Evolutionary conservation across 2,888 invertebrate species (phyloP).

Genomic region (Lithosia quadra): DNA sequence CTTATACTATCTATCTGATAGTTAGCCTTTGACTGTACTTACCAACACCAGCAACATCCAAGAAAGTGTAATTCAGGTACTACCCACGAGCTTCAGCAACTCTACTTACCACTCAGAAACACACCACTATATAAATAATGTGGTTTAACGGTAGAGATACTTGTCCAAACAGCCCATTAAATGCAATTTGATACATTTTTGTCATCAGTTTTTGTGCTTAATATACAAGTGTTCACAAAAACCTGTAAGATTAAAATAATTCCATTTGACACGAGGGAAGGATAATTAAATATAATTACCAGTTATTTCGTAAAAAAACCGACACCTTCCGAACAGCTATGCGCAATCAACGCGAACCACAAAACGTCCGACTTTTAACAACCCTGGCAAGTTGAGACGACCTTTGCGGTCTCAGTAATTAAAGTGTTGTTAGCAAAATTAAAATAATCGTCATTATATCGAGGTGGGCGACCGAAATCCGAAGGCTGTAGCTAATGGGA

Average conservation of each 20-base stretch:
- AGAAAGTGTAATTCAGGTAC: too few species aligned
- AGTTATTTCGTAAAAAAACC: conserved; percentile 28
- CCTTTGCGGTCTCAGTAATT: conserved; percentile 74
- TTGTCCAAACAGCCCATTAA: background rate
- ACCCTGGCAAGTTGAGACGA: conserved; percentile 54
- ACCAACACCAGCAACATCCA: too few species aligned
- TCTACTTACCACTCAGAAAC: too few species aligned
- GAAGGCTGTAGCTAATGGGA: conserved; percentile 82
- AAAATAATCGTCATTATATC: conserved; percentile 71
- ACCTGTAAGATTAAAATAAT: background rate
- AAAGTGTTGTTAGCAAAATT: conserved; percentile 86
- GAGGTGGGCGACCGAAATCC: conserved; percentile 80
- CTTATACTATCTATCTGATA: too few species aligned
- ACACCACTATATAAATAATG: too few species aligned
- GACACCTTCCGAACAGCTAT: conserved; percentile 21
- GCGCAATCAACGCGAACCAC: conserved; percentile 29
- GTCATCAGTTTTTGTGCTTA: background rate
- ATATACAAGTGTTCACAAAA: background rate
- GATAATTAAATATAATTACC: conserved; percentile 23
- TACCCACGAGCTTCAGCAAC: too few species aligned
- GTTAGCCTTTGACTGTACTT: too few species aligned
- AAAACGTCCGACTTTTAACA: conserved; percentile 46
- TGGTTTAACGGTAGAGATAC: too few species aligned
- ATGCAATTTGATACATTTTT: background rate
- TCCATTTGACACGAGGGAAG: background rate